Base-by-base conservation (phyloP, 1,140 invertebrate species). In the Zaprionus vittiger region DNA sequence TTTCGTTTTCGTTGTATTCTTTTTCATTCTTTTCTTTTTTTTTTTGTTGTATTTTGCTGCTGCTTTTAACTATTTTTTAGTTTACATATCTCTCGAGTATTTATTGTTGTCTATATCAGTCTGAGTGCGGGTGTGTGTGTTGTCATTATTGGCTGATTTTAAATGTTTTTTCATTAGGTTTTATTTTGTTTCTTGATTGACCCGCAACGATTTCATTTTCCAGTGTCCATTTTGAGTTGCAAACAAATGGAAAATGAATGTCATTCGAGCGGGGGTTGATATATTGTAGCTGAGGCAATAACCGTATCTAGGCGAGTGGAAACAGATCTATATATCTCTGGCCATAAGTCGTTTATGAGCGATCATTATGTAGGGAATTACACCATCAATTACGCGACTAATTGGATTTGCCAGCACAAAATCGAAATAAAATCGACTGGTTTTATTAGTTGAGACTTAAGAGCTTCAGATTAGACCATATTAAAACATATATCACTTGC, bases 81-180 rank as follows among this genome's bases (percentile, higher is more conserved):
- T 81, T 81, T 80, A 75, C 77, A 83, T 78, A 75, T 69, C 84
- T 77, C 60, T 73, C 73, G 74, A 75, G 73, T 81, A 81, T 80
- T 68, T 69, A 72, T 77, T 72, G 64, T 54, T 73, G 71, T 77
- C 44, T 71, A 55, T 70, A 64, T 57, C 66, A 73, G 66, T 37
- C n/a, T 26, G 24, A 26, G 12, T 69, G 31, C 17, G 26, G 72
- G 65, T 67, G 55, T 72, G 49, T 87, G 66, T 80, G 67, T 83
- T 89, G 68, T 79, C 81, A 79, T 87, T 87, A 83, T 81, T 87
- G 83, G 72, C 73, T 86, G 80, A 31, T 77, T 86, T 77, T 79
- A 82, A 86, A 86, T 62, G 52, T 54, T 69, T 77, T 68, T 49
- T 49, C 63, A 69, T 75, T 64, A 52, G 49, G 14, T 72, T 82